phyloP scores from a whole-genome alignment of 2,888 invertebrate genomes.

The Acleris sparsana region DNA sequence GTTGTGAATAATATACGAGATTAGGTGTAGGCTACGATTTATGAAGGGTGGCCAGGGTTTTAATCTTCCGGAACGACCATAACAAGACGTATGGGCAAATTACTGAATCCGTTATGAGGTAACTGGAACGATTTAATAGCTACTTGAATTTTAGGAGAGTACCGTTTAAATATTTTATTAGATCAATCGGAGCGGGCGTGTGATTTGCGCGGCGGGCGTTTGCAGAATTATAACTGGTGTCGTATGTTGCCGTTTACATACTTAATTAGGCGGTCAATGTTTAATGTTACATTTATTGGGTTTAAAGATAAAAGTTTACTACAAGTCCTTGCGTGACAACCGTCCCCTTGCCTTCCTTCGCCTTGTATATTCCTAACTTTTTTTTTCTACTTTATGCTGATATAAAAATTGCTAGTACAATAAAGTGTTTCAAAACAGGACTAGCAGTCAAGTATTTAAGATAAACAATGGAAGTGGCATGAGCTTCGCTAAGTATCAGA shows the following conservation, averaged over 20 bases:
- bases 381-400: too few relatives aligned
- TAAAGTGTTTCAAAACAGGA: too few relatives aligned
- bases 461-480: too few relatives aligned
- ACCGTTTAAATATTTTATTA: constrained; percentile 67
- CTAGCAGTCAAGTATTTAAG: too few relatives aligned
- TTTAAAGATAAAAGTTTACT: not conserved
- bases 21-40: constrained; percentile 73
- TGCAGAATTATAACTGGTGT: constrained; percentile 38
- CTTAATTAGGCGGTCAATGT: constrained; percentile 18
- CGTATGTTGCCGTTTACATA: constrained; percentile 16
- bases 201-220: constrained; percentile 50
- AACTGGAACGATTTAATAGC: constrained; percentile 72
- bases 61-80: constrained; percentile 79
- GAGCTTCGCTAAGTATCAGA: too few relatives aligned
- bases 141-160: constrained; percentile 65
- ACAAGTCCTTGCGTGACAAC: too few relatives aligned
- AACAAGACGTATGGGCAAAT: constrained; percentile 81
- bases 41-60: constrained; percentile 79
- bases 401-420: too few relatives aligned
- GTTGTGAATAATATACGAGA: constrained; percentile 74
- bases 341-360: too few relatives aligned
- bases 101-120: constrained; percentile 77
- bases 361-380: too few relatives aligned
- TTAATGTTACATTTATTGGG: not conserved
- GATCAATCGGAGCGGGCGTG: constrained; percentile 58